Percentiles rank a stretch among this genome's conserved stretches.
Evolutionary conservation across 2,113 vertebrate genomes (phyloP).

Genomic region (Callaeas wilsoni): DNA sequence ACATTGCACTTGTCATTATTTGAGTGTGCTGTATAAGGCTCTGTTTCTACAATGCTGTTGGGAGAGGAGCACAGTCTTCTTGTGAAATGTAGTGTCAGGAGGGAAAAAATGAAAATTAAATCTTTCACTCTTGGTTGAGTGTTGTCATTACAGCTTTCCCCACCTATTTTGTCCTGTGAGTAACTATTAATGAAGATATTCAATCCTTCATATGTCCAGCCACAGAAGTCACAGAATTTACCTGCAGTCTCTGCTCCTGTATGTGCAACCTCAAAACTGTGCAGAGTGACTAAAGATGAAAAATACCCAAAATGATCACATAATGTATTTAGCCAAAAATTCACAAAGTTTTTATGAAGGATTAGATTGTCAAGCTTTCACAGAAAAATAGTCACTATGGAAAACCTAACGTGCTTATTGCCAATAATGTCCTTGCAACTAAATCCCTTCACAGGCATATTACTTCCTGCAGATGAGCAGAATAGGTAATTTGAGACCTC

Average conservation of each 20-base stretch:
- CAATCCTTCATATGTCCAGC: not conserved
- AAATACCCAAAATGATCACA: not conserved
- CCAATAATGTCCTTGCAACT: not conserved
- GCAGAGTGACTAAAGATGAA: not conserved
- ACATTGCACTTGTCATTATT: not conserved
- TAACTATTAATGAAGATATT: not conserved
- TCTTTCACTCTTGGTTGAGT: not conserved
- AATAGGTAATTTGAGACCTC: not conserved
- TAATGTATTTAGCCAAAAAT: not conserved
- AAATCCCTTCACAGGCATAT: not conserved
- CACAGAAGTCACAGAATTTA: not conserved
- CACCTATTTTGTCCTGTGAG: fast-evolving
- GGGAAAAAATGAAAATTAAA: not conserved
- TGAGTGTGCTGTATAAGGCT: not conserved
- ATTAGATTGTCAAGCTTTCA: not conserved
- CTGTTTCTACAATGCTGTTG: not conserved
- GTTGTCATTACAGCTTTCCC: not conserved
- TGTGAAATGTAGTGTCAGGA: not conserved
- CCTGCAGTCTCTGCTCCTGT: not conserved
- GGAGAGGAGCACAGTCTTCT: not conserved
- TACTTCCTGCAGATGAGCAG: not conserved
- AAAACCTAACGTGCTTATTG: not conserved
- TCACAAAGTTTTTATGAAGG: not conserved
- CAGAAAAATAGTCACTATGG: not conserved
- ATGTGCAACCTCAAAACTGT: not conserved